A percentile compares a stretch with the other conserved stretches of the same genome.
Conservation (phyloP, 2,113 vertebrate species). For the Bubo bubo region DNA sequence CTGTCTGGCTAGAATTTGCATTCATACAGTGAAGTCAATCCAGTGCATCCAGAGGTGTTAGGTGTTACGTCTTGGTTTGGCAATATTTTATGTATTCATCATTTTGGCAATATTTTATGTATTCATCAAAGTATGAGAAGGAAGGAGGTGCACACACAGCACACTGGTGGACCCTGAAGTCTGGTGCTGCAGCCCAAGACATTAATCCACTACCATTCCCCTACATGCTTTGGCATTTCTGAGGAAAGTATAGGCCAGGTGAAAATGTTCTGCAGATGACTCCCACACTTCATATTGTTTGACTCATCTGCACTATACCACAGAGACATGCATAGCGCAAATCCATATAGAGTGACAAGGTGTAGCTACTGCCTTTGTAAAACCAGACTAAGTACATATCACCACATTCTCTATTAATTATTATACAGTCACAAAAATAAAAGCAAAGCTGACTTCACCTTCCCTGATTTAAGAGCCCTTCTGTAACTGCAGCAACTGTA, state of each 20-base stretch:
- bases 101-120: too few relatives aligned
- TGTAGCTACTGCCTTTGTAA: neutral
- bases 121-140: neutral
- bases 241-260: neutral
- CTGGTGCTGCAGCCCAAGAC: neutral
- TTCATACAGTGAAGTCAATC: neutral
- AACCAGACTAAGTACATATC: neutral
- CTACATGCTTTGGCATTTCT: neutral
- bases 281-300: neutral
- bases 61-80: neutral
- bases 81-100: neutral
- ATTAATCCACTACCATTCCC: neutral
- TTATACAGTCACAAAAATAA: neutral
- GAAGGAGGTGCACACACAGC: neutral
- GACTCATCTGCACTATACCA: neutral
- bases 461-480: neutral
- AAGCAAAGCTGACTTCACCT: neutral
- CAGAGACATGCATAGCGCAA: rapidly evolving
- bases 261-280: neutral
- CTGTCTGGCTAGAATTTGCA: neutral
- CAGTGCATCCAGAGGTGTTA: neutral
- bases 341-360: neutral
- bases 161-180: neutral
- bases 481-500: neutral
- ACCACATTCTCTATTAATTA: neutral